Base-by-base conservation (phyloP, 2,797 vertebrate species). In the Enoplosus armatus region DNA sequence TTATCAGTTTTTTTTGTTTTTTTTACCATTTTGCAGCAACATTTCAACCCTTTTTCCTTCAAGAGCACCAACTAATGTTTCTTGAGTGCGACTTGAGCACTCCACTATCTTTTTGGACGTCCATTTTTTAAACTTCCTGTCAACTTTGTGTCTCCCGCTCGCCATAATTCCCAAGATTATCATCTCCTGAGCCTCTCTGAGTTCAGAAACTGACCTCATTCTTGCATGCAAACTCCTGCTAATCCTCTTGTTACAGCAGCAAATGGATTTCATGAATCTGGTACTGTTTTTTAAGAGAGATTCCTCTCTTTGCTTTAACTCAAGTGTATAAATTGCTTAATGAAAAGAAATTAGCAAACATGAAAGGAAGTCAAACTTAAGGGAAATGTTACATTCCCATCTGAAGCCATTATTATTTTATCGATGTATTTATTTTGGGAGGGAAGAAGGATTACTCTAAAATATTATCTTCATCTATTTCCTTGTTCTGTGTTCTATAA, bases 161-260 rank as follows among this genome's bases (percentile, higher is more conserved):
- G 53, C 7, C 50, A 59, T 70, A 63, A 76, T 82, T 85, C 69
- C 80, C 75, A 59, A 77, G 80, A 85, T 86, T 54, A 85, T 87
- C 79, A 82, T 82, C 80, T 84, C 15, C 20, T 45, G 37, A 80
- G 47, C 62, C 54, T 66, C 47, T 1, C 66, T 11, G 56, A 15
- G 31, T 75, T 71, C 71, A 86, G 58, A 81, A 66, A 81, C 60
- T 69, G 68, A 87, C 80, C 79, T 75, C 71, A 56, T 89, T 86
- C 51, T 56, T 47, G 54, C 82, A 39, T 86, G 73, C 75, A 85
- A 80, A 84, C 85, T 70, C 45, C 1, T 2, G 58, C 70, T 88
- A 89, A 90, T 90, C 85, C 88, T 75, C 69, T 77, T 77, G 72
- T 84, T 79, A 62, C 53, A 72, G 62, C 65, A 33, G 70, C 43